Base-by-base conservation (phyloP, 2,113 vertebrate genomes). In the Nymphicus hollandicus region DNA sequence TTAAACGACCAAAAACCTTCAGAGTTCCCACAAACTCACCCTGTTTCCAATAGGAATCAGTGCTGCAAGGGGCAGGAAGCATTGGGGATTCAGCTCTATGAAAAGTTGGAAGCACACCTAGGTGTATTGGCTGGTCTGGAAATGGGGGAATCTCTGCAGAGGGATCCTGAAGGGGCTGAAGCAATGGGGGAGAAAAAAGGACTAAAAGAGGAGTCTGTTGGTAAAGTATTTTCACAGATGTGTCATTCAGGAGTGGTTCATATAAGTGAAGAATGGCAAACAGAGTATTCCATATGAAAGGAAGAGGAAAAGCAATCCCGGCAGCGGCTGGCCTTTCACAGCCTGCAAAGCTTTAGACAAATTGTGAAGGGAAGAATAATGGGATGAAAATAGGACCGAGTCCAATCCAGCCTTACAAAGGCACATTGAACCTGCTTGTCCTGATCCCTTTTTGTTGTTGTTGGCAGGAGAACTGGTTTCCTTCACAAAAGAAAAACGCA, bases 291-390 rank as follows among this genome's bases (percentile, higher is more conserved):
- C 4, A 1, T 58, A 33, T 71, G 53, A 78, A 82, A 93, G 66
- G 81, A 81, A 60, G 25, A 91, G 88, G 84, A 91, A 91, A 91
- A 93, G 65, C 85, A 73, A 89, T 82, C 66, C 85, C 14, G 1
- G 65, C 81, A 89, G 77, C 3, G 0, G 24, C 37, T 35, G 81
- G 80, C 81, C 77, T 93, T 93, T 82, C 91, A 71, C 63, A 82
- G 88, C 10, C 88, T 86, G 77, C 76, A 69, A 60, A 89, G 77
- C 88, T 91, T 73, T 49, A 65, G 66, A 86, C 71, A 86, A 89
- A 89, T 49, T 49, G 76, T 55, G 76, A 89, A 82, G 86, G 72
- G 35, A 83, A 92, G 81, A 89, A 92, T 55, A 94, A 89, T 76
- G 86, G 89, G 81, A 83, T 92, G 89, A 80, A 80, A 95, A 91